A percentile compares a stretch with the other conserved stretches of the same genome.
These are phyloP conservation scores for Drosophila kanapiae DNA, from an alignment of 1,140 invertebrate species.

Conservation along the genomic window DNA sequence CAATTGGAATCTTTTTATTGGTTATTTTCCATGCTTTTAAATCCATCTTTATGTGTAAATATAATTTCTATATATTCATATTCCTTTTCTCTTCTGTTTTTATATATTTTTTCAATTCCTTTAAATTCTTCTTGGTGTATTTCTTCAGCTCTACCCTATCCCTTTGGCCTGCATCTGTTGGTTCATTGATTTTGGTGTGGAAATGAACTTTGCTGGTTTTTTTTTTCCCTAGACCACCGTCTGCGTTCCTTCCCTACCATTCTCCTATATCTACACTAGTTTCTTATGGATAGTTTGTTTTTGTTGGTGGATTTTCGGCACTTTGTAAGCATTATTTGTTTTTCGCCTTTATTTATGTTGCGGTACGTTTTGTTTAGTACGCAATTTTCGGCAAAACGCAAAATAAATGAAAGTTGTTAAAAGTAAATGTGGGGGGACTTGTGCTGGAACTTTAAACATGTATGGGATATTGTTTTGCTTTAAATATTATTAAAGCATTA, in stretches of 20 bases:
- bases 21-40: neutral
- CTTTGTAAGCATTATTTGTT: constrained; percentile 81
- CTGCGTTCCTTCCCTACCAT: constrained; percentile 13
- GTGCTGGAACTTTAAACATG: neutral
- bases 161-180: constrained; percentile 57
- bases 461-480: too few species aligned
- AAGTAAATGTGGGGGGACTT: neutral
- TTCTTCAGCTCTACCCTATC: neutral
- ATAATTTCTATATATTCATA: neutral
- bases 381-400: constrained; percentile 55
- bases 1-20: neutral
- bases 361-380: constrained; percentile 66
- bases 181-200: constrained; percentile 82
- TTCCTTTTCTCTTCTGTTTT: neutral
- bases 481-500: neutral
- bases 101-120: neutral
- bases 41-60: neutral
- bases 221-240: constrained; percentile 30
- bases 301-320: constrained; percentile 64
- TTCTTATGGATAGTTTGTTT: constrained; percentile 20
- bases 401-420: constrained; percentile 41
- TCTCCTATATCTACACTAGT: constrained; percentile 10
- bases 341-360: constrained; percentile 77
- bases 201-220: constrained; percentile 76
- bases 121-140: constrained; percentile 7